These are phyloP conservation scores for Neostethus bicornis DNA, from an alignment of 2,797 vertebrate genomes.

Conservation along the genomic window DNA sequence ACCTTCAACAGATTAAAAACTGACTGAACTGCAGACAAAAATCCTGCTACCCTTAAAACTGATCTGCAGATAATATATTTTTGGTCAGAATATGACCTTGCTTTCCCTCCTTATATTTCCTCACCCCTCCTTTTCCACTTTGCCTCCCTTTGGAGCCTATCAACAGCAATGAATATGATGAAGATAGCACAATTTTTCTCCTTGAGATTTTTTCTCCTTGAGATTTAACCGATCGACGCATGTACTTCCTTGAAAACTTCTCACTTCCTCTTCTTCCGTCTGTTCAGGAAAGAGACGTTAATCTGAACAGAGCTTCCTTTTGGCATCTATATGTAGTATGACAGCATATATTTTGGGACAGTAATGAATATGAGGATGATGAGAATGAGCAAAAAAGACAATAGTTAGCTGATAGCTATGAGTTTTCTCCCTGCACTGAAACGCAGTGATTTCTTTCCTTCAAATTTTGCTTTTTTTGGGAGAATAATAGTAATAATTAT, in stretches of 20 bases:
- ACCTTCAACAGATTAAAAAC: slow-evolving; percentile 55
- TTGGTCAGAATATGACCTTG: slow-evolving; percentile 68
- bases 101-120: slow-evolving; percentile 40
- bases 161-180: slow-evolving; percentile 60
- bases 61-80: slow-evolving; percentile 73
- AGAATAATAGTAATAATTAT: slow-evolving; percentile 66
- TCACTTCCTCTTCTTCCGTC: slow-evolving; percentile 65
- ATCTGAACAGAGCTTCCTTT: slow-evolving; percentile 64
- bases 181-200: slow-evolving; percentile 84
- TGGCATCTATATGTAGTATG: slow-evolving; percentile 63
- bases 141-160: slow-evolving; percentile 61
- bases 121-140: slow-evolving; percentile 16
- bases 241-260: slow-evolving; percentile 76
- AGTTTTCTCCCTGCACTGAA: slow-evolving; percentile 68
- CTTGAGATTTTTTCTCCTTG: slow-evolving; percentile 79
- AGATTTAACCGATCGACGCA: slow-evolving; percentile 81
- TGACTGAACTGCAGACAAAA: slow-evolving; percentile 61
- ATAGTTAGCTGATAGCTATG: slow-evolving; percentile 55
- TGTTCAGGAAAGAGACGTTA: slow-evolving; percentile 63
- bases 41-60: slow-evolving; percentile 64
- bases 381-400: slow-evolving; percentile 58
- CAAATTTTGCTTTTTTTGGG: slow-evolving; percentile 51
- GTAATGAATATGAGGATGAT: slow-evolving; percentile 33
- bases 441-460: slow-evolving; percentile 66
- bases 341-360: slow-evolving; percentile 60